Conservation (phyloP, 2,797 vertebrate genomes). For the Catharus ustulatus region DNA sequence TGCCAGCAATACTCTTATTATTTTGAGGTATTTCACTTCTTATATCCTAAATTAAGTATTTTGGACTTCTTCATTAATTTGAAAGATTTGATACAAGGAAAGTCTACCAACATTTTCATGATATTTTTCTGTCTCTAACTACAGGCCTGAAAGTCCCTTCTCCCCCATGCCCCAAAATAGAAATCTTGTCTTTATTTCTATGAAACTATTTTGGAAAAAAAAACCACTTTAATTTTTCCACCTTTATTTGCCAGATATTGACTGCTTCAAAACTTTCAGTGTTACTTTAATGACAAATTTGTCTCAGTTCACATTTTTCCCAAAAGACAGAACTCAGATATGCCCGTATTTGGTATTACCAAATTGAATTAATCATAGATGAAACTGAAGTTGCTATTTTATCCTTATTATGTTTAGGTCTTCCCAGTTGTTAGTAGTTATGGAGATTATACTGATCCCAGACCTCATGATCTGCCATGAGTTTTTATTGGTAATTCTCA, state of each 20-base stretch:
- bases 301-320: background rate
- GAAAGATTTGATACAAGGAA: background rate
- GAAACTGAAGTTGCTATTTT: constrained; percentile 30
- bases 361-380: constrained; percentile 51
- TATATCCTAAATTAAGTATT: background rate
- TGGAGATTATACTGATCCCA: background rate
- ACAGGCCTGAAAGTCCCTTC: background rate
- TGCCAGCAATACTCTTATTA: background rate
- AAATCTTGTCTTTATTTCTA: background rate
- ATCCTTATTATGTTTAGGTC: background rate
- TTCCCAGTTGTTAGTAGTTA: background rate
- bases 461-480: background rate
- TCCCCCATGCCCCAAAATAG: background rate
- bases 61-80: background rate
- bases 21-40: background rate
- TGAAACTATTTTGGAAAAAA: background rate
- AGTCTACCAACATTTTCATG: background rate
- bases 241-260: background rate
- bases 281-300: background rate
- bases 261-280: background rate
- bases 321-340: background rate
- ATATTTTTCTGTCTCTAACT: background rate
- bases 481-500: background rate
- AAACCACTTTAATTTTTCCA: background rate
- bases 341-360: background rate